Base-by-base conservation (phyloP, 2,888 invertebrate species). In the Harpagoxenus sublaevis region DNA sequence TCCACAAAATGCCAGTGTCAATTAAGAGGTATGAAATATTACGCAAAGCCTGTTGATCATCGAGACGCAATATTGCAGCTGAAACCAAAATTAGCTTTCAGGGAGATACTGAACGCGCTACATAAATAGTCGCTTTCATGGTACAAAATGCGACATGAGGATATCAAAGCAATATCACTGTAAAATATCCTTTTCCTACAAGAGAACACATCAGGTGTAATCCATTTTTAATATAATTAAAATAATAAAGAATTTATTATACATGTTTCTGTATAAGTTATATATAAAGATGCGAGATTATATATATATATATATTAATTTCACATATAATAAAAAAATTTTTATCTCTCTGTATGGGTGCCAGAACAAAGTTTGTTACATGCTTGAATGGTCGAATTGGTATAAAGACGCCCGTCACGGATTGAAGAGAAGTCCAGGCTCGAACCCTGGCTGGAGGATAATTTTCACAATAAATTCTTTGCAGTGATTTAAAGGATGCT, bases 51-150 rank as follows among this genome's bases (percentile, higher is more conserved):
- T 79, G 45, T 78, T 75, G 75, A 75, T 48, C 48, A 75, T 74
- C 45, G 45, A 79, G 79, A 71, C 71, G 79, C 60, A 71, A 71
- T 79, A 79, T 79, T 79, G 71, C 79, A 71, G 79, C 79, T 79
- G 71, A 79, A 79, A 79, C 71, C 79, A 79, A 79, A 79, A 79
- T 79, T 79, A 79, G 79, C 79, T 79, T 79, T 57, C 48, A 48
- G 12, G 31, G 70, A 57, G 45, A 70, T 79, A 53, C 70, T 31
- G 31, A 78, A 78, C 45, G 23, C 31, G 57, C 48, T 79, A 71
- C 35, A 71, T 70, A 79, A 79, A 79, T 79, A 79, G 79, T 79
- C 45, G 31, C 78, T 79, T 71, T 79, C 60, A 71, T 79, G 78
- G 78, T 78, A 35, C 71, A 71, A 79, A 60, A 79, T 70, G 31